phyloP scores from a whole-genome alignment of 2,113 vertebrate genomes.

The Sphyrna mokarran region DNA sequence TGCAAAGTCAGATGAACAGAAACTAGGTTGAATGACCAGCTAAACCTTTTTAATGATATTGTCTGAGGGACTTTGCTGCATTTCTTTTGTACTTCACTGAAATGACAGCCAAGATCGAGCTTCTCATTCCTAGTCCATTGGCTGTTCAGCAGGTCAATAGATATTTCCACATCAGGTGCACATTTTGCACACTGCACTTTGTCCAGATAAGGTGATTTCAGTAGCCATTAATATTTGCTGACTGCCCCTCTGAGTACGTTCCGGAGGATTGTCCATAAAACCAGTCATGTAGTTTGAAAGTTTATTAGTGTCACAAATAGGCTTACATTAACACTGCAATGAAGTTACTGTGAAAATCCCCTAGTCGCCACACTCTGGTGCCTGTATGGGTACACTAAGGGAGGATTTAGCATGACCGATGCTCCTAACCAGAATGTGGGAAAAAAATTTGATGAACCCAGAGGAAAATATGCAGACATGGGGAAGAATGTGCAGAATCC shows the following conservation, averaged over 20 bases:
- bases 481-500: too few species aligned
- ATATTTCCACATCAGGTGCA: neutral
- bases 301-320: too few species aligned
- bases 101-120: neutral
- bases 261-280: neutral
- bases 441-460: too few species aligned
- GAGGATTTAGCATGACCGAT: too few species aligned
- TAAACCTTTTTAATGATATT: neutral
- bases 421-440: too few species aligned
- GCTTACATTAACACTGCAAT: too few species aligned
- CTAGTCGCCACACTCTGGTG: too few species aligned
- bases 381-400: too few species aligned
- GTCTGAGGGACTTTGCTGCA: neutral
- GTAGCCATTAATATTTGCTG: neutral
- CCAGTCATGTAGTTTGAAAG: too few species aligned
- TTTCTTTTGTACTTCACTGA: neutral
- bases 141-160: neutral
- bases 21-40: neutral
- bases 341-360: too few species aligned
- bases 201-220: neutral
- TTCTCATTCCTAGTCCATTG: neutral
- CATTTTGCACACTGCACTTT: neutral
- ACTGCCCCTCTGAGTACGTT: neutral
- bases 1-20: neutral
- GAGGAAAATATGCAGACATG: too few species aligned